These are phyloP conservation scores for Distichodus sexfasciatus DNA, from an alignment of 2,797 vertebrate species.

Conservation along the genomic window DNA sequence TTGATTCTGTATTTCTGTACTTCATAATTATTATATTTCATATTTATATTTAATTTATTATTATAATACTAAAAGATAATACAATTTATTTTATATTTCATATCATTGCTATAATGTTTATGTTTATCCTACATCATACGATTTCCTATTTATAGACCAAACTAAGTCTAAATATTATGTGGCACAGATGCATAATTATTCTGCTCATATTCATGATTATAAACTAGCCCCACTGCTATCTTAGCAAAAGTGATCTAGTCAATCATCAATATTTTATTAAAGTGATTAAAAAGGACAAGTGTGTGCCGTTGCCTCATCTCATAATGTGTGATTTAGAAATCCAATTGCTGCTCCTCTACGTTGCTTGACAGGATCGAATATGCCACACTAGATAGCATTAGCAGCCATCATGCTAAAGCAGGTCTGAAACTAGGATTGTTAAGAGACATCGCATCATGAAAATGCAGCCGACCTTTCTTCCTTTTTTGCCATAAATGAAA, in stretches of 20 bases:
- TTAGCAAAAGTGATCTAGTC: background rate
- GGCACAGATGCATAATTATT: background rate
- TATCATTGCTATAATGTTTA: too few relatives aligned
- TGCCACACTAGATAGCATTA: constrained; percentile 22
- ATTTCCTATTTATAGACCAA: too few relatives aligned
- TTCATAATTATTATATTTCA: too few relatives aligned
- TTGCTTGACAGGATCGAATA: constrained; percentile 2
- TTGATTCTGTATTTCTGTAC: too few relatives aligned
- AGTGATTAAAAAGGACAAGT: background rate
- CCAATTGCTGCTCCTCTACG: background rate
- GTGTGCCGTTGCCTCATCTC: constrained; percentile 6
- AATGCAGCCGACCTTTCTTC: constrained; percentile 26
- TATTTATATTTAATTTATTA: too few relatives aligned
- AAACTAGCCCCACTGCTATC: background rate
- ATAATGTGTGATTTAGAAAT: background rate
- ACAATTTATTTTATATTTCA: too few relatives aligned
- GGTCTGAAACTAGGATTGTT: constrained; percentile 12
- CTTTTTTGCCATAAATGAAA: constrained; percentile 32
- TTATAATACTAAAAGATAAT: too few relatives aligned
- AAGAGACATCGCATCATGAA: constrained; percentile 32
- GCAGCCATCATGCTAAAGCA: background rate
- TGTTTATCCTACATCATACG: too few relatives aligned
- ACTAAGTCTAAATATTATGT: too few relatives aligned
- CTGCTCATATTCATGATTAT: background rate
- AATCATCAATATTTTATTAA: background rate